Evolutionary conservation across 1,140 invertebrate species (phyloP), one percentile per base, ranked within the genome.

Genomic region (Dendrolimus punctatus): DNA sequence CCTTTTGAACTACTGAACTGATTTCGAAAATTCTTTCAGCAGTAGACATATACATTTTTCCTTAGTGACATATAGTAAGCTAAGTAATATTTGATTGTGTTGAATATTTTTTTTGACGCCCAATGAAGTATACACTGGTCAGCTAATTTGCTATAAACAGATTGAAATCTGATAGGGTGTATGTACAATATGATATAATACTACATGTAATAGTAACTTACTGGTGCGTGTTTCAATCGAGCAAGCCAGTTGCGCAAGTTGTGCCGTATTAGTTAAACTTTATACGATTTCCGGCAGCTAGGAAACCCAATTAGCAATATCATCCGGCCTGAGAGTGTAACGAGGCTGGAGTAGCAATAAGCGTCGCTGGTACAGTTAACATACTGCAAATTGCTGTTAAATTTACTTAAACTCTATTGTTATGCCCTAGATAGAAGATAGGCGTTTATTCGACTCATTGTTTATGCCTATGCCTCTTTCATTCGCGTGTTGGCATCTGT

Each of bases 261-360:
- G 60, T 62, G 62, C 56, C 53, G 62, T 63, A 64, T 71, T 73
- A 67, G 72, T 68, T 69, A 61, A 77, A 77, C 63, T 77, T 77
- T 71, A 74, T 74, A 77, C 70, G 68, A 73, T 77, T 68, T 77
- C 74, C 70, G 69, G 62, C 62, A 61, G 64, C 62, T 64, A 71
- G 73, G 66, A 66, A 69, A 74, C 64, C 63, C 68, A 77, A 77
- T 77, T 77, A 77, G 72, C 71, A 73, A 73, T 74, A 77, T 74
- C 74, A 74, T 70, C 74, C 74, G 74, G 68, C 53, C 63, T 66
- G 60, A 53, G 62, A 70, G 66, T 63, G 61, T 76, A 76, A 70
- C 71, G 64, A 59, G 68, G 54, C 54, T 56, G 57, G 66, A 70
- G 68, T 60, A 58, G 68, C 66, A 65, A 69, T 72, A 71, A 73